Percentiles rank a stretch among this genome's conserved stretches.
Conservation (phyloP, 2,113 vertebrate genomes). For the Boleophthalmus pectinirostris region DNA sequence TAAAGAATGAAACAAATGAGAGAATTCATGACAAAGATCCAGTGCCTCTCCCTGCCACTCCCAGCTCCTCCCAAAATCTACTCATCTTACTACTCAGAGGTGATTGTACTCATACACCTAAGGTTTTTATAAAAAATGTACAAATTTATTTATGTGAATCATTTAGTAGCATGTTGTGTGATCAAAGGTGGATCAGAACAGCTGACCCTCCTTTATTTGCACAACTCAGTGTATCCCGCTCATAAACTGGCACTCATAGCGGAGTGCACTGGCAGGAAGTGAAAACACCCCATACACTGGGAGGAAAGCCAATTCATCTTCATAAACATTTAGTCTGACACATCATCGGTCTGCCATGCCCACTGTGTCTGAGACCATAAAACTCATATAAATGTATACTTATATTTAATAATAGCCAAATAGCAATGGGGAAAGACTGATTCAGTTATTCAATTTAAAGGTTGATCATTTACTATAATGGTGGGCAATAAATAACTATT, state of each 20-base stretch:
- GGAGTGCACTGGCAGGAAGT: conserved; percentile 40
- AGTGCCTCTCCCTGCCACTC: conserved; percentile 54
- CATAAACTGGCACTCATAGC: conserved; percentile 36
- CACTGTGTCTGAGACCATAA: background rate
- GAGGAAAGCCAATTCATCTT: conserved; percentile 24
- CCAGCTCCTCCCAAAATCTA: conserved; percentile 49
- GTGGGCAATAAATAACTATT: background rate
- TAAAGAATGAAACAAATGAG: conserved; percentile 42
- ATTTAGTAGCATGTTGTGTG: conserved; percentile 51
- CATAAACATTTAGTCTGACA: background rate
- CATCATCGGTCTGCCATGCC: conserved; percentile 8
- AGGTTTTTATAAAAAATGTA: background rate
- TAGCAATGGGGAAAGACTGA: background rate
- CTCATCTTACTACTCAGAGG: conserved; percentile 9
- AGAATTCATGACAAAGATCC: conserved; percentile 33
- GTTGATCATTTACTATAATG: background rate
- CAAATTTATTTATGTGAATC: conserved; percentile 42
- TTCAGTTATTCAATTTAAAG: background rate
- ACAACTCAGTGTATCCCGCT: conserved; percentile 42
- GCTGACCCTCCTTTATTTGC: conserved; percentile 54
- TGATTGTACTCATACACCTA: background rate
- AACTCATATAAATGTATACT: background rate
- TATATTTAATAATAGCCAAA: background rate
- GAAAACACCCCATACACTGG: conserved; percentile 45
- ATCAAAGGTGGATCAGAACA: conserved; percentile 19